These are phyloP conservation scores for Tyrannus savana DNA, from an alignment of 2,113 vertebrate species.

Conservation along the genomic window DNA sequence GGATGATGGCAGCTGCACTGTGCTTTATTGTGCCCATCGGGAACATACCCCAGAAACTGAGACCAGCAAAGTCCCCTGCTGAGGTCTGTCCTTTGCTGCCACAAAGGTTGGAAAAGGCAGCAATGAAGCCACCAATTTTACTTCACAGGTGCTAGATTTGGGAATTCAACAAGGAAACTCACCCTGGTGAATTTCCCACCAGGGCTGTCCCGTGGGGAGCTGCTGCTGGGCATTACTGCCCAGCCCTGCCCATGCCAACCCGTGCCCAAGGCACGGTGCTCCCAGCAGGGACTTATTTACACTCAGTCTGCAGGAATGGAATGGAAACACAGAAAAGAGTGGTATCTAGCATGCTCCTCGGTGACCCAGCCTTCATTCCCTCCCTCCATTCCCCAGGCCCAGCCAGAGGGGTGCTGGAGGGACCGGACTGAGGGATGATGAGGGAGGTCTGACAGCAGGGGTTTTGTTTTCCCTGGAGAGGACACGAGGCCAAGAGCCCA, in stretches of 20 bases:
- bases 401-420: accelerated
- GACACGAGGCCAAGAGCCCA: background rate
- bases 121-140: accelerated
- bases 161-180: background rate
- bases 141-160: background rate
- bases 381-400: background rate
- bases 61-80: background rate
- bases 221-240: background rate
- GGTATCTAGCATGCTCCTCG: background rate
- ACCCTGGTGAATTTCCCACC: accelerated
- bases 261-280: background rate
- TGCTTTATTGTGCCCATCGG: background rate
- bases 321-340: background rate
- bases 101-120: background rate
- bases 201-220: background rate
- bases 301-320: background rate
- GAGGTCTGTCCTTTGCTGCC: accelerated
- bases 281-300: background rate
- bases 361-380: background rate
- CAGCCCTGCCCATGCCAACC: background rate
- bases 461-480: background rate
- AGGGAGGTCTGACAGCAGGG: background rate
- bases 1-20: background rate
- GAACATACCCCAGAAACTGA: background rate
- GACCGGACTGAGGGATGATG: accelerated